Evolutionary conservation across 1,140 invertebrate species (phyloP), one percentile per base, ranked within the genome.

Genomic region (Lysiphlebus fabarum): DNA sequence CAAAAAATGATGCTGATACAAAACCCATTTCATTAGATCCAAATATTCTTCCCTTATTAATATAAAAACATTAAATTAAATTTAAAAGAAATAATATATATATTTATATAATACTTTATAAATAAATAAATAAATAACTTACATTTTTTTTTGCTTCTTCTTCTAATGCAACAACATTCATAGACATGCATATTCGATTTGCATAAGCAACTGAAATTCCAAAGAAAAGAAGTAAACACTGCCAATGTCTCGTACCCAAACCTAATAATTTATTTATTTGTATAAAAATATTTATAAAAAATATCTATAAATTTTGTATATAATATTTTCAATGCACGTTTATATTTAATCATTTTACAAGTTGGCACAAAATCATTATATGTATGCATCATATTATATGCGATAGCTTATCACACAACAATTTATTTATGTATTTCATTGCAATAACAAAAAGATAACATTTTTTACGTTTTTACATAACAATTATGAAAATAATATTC

Each of bases 1-100:
- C 89, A 67, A 89, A 89, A 67, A 90, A 89, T 0, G 86, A 82
- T 40, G 85, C 85, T 10, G 88, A 72, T 7, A 89, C 77, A 12
- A 81, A 66, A 6, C 85, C 82, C 61, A 84, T 82, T 1, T 81
- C 77, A 7, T 71, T 53, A 9, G 80, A 73, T 61, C 77, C 73
- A 87, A 87, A 89, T 11, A 76, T 63, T 65, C 85, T 88, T 0
- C 49, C 62, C 74, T 78, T 47, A 1, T 7, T 10, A 47, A 11
- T 47, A 12, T 6, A 56, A 44, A 44, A 53, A 41, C 1, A 40
- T n/a, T 5, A 37, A 42, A 5, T 38, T 56, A 7, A 59, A 68
- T 66, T 33, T 2, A 1, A 41, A 11, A 7, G 4, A 41, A 41
- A 17, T 17, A 41, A 2, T 41, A 12, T 45, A 45, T 3, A 9